Base-by-base conservation (phyloP, 2,888 invertebrate genomes). In the Nineta flava region DNA sequence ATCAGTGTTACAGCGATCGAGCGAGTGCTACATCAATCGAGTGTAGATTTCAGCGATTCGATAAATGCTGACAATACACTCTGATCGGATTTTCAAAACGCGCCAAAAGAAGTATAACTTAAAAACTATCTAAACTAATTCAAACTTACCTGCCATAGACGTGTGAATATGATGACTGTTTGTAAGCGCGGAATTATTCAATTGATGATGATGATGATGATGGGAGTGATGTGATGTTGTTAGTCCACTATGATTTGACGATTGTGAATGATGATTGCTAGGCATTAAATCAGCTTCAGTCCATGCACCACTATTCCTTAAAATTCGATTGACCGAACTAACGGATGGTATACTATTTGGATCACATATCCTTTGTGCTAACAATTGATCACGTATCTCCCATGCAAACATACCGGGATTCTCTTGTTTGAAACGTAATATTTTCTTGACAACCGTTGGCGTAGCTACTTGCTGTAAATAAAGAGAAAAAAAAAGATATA, bases 351-450 rank as follows among this genome's bases (percentile, higher is more conserved):
- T 87, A 53, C 85, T 83, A 65, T 84, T 85, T 0, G 87, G 86
- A 65, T 93, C 93, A 62, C 93, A 94, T 56, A 93, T 85, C 51
- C 92, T 77, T 60, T 93, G 92, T 44, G 87, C 80, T 49, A 94
- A 79, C 55, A 95, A 73, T 59, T 88, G 81, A 66, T 95, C 87
- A 0, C 94, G 75, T 55, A 95, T 94, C 73, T 95, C 95, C 93
- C 94, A 95, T 9, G 94, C 94, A 66, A 95, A 94, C 81, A 94
- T 87, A 5, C 91, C 88, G 1, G 94, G 94, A 67, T 94, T 93
- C 65, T 94, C 92, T 62, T 91, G 90, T 65, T 95, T 95, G 59
- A 92, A 79, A 5, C 92, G 83, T 32, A 94, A 77, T 57, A 96
- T 95, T 71, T 92, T 90, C 71, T 92, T 87, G 12, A 95, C 93